A percentile compares a stretch with the other conserved stretches of the same genome.
phyloP scores from a whole-genome alignment of 30 jellyfish, hydroid and myxozoan species.

The Rhopilema esculentum region DNA sequence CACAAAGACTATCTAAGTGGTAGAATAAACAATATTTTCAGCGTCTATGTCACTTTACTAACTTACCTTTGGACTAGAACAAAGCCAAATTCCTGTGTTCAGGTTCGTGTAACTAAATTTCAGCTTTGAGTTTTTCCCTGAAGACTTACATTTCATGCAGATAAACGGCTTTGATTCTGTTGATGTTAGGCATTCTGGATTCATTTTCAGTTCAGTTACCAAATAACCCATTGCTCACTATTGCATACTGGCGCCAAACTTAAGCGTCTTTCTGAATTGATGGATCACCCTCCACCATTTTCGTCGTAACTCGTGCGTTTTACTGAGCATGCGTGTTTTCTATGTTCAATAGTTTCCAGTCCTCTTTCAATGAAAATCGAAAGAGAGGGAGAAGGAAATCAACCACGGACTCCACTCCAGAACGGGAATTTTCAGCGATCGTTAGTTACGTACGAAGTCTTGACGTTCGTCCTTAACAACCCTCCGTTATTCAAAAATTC shows the following conservation, averaged over 20 bases:
- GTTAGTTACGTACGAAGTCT: too few relatives aligned
- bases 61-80: constrained; percentile 44
- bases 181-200: neutral
- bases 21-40: too few relatives aligned
- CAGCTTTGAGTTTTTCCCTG: constrained; percentile 19
- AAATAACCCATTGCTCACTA: neutral
- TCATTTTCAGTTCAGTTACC: neutral
- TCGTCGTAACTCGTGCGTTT: neutral
- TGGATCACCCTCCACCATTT: neutral
- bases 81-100: constrained; percentile 57
- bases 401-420: neutral
- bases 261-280: neutral
- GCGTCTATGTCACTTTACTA: neutral
- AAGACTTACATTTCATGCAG: constrained; percentile 19
- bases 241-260: neutral
- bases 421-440: neutral
- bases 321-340: constrained; percentile 3
- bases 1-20: too few relatives aligned
- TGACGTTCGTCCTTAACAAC: too few relatives aligned
- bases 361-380: too few relatives aligned
- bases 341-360: neutral
- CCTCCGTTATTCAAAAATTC: too few relatives aligned
- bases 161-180: constrained; percentile 1
- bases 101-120: constrained; percentile 24
- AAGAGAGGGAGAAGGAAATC: too few relatives aligned